These are phyloP conservation scores for Thalassarche chlororhynchos DNA, from an alignment of 2,113 vertebrate genomes.

Conservation along the genomic window DNA sequence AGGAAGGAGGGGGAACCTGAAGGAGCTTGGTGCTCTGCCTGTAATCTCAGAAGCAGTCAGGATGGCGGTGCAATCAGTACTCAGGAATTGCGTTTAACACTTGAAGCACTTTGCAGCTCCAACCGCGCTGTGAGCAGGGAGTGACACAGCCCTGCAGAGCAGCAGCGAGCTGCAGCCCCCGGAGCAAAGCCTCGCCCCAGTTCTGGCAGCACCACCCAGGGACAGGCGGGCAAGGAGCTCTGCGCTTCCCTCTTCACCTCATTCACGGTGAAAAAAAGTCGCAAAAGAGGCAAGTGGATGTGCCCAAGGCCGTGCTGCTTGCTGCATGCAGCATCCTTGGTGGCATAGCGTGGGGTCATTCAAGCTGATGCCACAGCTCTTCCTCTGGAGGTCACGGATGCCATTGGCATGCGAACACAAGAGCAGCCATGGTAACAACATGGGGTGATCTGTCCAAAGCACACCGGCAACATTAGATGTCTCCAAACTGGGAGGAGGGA, in stretches of 20 bases:
- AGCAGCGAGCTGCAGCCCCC: background rate
- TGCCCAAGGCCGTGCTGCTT: background rate
- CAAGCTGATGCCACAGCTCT: background rate
- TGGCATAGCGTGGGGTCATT: rapidly evolving
- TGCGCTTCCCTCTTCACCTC: background rate
- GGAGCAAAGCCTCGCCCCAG: background rate
- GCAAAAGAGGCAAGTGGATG: rapidly evolving
- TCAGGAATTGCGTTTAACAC: background rate
- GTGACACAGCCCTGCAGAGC: background rate
- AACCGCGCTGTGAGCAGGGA: rapidly evolving
- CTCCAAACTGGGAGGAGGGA: background rate
- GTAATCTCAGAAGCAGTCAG: background rate
- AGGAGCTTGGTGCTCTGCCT: background rate
- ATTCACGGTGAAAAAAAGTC: rapidly evolving
- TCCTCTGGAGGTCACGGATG: background rate
- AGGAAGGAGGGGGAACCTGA: background rate
- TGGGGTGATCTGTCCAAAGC: background rate
- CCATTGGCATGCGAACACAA: rapidly evolving
- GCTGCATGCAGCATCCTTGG: background rate
- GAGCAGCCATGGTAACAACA: background rate
- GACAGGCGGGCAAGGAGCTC: background rate
- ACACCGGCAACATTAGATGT: rapidly evolving
- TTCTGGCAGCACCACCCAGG: background rate
- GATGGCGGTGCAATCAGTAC: background rate
- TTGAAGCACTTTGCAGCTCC: background rate